Evolutionary conservation across 1,140 invertebrate genomes (phyloP), one percentile per base, ranked within the genome.

Genomic region (Tetramorium parvispinum): DNA sequence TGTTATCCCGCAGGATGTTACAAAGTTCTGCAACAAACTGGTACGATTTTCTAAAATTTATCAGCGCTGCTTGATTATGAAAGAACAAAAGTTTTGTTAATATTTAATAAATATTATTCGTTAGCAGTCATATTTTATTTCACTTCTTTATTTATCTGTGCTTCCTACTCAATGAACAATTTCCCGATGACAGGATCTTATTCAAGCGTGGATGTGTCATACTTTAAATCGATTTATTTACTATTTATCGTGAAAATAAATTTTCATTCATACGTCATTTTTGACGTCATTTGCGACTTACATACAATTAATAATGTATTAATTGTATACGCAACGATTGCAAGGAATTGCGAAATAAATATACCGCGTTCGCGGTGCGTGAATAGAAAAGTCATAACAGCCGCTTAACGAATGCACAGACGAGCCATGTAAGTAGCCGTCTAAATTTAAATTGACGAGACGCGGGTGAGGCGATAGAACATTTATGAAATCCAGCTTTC

Each of bases 401-500:
- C 85, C 61, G 68, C 88, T 43, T 86, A 88, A 89, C 83, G 55
- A 82, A 40, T 65, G 63, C 63, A 59, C 83, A 86, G 87, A 89
- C 88, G 71, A 68, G 68, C 24, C 61, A 18, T 57, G 75, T 59
- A 49, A 88, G 68, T 63, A 57, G 27, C 24, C 53, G 61, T 86
- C 85, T 89, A 89, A 89, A 89, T 89, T 89, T 86, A 87, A 77
- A 86, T 68, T 37, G 51, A 65, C 24, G 61, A 63, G 66, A 51
- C 66, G 16, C 8, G 53, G 46, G n/a, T 16, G 18, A 57, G 13
- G 27, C 68, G 66, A 81, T 73, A 76, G 76, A 11, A 65, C 68
- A 55, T 57, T 61, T 81, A 88, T 89, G 65, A 77, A 86, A 89
- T 89, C 16, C 76, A 70, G 8, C 37, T 78, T 88, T 75, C 87